A percentile compares a stretch with the other conserved stretches of the same genome.
phyloP scores from a whole-genome alignment of 2,888 invertebrate genomes.

The Phragmatobia fuliginosa region DNA sequence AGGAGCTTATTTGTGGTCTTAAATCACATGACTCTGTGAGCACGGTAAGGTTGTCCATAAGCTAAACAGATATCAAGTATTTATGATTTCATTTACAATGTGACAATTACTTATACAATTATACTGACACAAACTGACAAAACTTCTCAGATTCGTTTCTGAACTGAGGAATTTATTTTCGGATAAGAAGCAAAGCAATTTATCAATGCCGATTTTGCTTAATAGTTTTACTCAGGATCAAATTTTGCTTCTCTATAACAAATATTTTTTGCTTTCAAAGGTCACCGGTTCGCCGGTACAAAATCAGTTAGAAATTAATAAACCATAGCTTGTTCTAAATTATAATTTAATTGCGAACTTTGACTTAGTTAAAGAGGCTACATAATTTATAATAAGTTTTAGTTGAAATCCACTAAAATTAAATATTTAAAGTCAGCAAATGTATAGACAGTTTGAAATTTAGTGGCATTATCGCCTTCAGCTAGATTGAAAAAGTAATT shows the following conservation, averaged over 20 bases:
- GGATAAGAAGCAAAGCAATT: neutral
- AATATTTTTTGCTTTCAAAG: neutral
- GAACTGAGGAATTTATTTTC: too few relatives aligned
- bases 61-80: too few relatives aligned
- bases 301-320: slow-evolving; percentile 3
- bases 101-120: neutral
- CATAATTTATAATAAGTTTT: slow-evolving; percentile 1
- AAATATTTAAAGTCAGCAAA: neutral
- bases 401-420: neutral
- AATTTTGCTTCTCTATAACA: neutral
- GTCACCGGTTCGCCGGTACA: neutral
- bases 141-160: neutral
- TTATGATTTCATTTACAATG: neutral
- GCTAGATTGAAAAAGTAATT: slow-evolving; percentile 1
- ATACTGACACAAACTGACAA: neutral
- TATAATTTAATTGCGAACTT: slow-evolving; percentile 18
- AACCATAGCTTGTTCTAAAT: neutral
- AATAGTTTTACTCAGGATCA: neutral
- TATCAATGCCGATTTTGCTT: neutral
- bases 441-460: neutral
- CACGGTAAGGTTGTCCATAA: too few relatives aligned
- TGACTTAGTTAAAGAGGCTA: slow-evolving; percentile 3
- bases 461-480: neutral
- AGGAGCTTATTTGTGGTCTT: too few relatives aligned
- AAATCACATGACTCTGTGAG: too few relatives aligned